phyloP scores from a whole-genome alignment of 2,888 invertebrate species.

The Meandrusa payeni region DNA sequence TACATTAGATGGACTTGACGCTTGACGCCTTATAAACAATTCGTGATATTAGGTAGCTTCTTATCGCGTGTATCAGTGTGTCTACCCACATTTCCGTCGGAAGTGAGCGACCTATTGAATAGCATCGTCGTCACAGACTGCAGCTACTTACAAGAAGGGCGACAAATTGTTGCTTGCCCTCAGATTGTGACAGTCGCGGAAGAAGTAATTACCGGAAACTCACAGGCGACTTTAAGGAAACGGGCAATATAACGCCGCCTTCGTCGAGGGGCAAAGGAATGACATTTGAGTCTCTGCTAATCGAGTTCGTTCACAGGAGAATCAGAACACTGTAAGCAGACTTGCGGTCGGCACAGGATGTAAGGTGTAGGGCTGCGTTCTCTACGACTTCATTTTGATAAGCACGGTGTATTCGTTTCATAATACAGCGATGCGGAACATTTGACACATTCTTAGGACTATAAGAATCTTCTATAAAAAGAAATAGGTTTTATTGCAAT shows the following conservation, averaged over 20 bases:
- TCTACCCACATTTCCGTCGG: slow-evolving; percentile 73
- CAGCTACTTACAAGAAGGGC: slow-evolving; percentile 57
- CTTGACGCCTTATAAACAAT: too few species aligned
- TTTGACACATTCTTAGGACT: too few species aligned
- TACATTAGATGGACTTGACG: too few species aligned
- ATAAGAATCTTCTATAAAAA: too few species aligned
- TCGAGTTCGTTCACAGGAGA: slow-evolving; percentile 62
- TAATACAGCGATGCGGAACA: too few species aligned
- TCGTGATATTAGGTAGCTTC: slow-evolving; percentile 30
- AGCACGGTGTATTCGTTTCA: not conserved
- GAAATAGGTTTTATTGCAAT: too few species aligned
- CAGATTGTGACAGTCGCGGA: slow-evolving; percentile 56
- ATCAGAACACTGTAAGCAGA: slow-evolving; percentile 62
- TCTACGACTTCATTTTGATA: slow-evolving; percentile 26
- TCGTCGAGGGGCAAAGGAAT: slow-evolving; percentile 63
- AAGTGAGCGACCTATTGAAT: slow-evolving; percentile 55
- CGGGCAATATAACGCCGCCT: slow-evolving; percentile 48
- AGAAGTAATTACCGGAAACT: slow-evolving; percentile 75
- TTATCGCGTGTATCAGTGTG: slow-evolving; percentile 36
- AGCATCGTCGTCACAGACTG: slow-evolving; percentile 62
- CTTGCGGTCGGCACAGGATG: slow-evolving; percentile 66
- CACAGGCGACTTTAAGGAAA: slow-evolving; percentile 58
- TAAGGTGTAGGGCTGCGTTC: slow-evolving; percentile 47
- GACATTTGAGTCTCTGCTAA: slow-evolving; percentile 77
- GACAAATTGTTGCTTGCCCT: slow-evolving; percentile 53